Conservation (phyloP, 2,113 vertebrate species). For the Empidonax traillii region DNA sequence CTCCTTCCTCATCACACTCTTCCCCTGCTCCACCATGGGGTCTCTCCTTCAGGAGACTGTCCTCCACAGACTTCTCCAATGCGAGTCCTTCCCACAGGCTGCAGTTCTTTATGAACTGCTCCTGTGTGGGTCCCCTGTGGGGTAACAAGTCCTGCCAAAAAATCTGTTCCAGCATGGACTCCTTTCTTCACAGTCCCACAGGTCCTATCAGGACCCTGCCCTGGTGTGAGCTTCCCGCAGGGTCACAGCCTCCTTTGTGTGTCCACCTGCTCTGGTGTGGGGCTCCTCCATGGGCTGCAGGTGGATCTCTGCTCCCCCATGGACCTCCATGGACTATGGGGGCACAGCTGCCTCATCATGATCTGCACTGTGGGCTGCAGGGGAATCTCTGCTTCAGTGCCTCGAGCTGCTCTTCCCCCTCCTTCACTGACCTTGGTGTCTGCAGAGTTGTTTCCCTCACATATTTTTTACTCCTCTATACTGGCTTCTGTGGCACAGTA, state of each 20-base stretch:
- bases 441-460: neutral
- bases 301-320: neutral
- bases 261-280: neutral
- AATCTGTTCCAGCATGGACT: neutral
- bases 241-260: neutral
- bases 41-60: neutral
- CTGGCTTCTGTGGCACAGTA: neutral
- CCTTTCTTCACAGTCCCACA: neutral
- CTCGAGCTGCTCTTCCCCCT: neutral
- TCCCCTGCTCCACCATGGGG: neutral
- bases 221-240: neutral
- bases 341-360: neutral
- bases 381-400: neutral
- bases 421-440: neutral
- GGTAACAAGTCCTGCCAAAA: neutral
- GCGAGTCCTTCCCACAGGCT: neutral
- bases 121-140: neutral
- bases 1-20: too few relatives aligned
- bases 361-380: neutral
- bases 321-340: neutral
- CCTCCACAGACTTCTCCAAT: neutral
- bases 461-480: neutral
- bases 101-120: neutral
- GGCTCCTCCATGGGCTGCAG: neutral
- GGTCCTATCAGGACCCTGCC: neutral